Evolutionary conservation across 2,113 vertebrate species (phyloP).

Genomic region (Jaculus jaculus): DNA sequence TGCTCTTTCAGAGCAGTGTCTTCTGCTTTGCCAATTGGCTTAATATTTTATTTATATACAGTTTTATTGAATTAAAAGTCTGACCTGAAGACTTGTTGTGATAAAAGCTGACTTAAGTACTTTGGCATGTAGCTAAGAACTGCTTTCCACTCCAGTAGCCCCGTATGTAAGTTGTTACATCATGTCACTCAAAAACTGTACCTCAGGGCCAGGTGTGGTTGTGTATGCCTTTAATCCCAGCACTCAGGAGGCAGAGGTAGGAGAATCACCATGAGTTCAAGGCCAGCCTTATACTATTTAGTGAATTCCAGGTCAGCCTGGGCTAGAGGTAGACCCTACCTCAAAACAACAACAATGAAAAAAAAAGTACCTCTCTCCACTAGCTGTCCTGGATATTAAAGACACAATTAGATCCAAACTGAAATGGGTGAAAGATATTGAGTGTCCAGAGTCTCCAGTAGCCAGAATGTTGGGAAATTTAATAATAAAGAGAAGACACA

Average conservation of each 20-base stretch:
- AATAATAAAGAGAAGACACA: background rate
- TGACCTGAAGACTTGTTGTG: background rate
- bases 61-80: conserved; percentile 22
- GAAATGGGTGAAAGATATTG: background rate
- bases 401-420: background rate
- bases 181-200: background rate
- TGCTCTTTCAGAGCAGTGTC: background rate
- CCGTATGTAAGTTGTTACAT: background rate
- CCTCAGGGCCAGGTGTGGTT: no score
- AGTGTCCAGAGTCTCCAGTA: background rate
- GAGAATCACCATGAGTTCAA: no score
- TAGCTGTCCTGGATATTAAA: background rate
- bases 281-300: no score
- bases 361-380: no score
- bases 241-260: no score
- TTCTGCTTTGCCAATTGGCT: background rate
- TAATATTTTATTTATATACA: conserved; percentile 14
- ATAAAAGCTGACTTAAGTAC: background rate
- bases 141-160: background rate
- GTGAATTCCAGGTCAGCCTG: no score
- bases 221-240: no score
- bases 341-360: no score
- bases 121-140: conserved; percentile 21
- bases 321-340: no score
- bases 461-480: background rate